Evolutionary conservation across 2,888 invertebrate genomes (phyloP).

Genomic region (Aphodius granarius): DNA sequence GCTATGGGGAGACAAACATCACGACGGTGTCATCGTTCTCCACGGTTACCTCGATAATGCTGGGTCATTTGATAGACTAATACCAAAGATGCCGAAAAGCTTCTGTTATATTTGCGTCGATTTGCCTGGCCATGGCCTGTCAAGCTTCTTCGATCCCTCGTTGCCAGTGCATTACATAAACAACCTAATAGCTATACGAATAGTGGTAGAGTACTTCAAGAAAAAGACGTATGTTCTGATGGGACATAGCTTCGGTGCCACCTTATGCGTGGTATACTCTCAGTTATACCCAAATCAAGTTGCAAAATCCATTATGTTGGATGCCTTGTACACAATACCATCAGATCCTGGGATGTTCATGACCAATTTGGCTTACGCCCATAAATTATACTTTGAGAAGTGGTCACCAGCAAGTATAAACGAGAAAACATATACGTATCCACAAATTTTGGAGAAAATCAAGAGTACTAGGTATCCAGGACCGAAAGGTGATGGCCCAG

Average conservation of each 20-base stretch:
- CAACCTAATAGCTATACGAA: constrained; percentile 48
- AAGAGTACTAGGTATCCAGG: constrained; percentile 15
- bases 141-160: constrained; percentile 56
- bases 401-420: not conserved
- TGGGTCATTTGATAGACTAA: constrained; percentile 60
- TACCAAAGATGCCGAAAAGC: constrained; percentile 57
- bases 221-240: constrained; percentile 45
- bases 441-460: constrained; percentile 16
- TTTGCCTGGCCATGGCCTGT: constrained; percentile 64
- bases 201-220: constrained; percentile 44
- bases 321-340: constrained; percentile 16
- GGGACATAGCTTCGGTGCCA: constrained; percentile 45
- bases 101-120: constrained; percentile 57
- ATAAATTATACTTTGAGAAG: not conserved
- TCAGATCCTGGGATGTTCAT: constrained; percentile 12
- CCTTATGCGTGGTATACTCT: constrained; percentile 16
- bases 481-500: constrained; percentile 7
- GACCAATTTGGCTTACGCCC: not conserved
- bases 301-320: constrained; percentile 20
- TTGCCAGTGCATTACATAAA: constrained; percentile 44
- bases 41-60: constrained; percentile 66
- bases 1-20: constrained; percentile 61
- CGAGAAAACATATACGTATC: constrained; percentile 3
- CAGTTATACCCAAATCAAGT: constrained; percentile 22
- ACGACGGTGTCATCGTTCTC: constrained; percentile 60